phyloP scores from a whole-genome alignment of 2,797 vertebrate genomes.

The Esox lucius region DNA sequence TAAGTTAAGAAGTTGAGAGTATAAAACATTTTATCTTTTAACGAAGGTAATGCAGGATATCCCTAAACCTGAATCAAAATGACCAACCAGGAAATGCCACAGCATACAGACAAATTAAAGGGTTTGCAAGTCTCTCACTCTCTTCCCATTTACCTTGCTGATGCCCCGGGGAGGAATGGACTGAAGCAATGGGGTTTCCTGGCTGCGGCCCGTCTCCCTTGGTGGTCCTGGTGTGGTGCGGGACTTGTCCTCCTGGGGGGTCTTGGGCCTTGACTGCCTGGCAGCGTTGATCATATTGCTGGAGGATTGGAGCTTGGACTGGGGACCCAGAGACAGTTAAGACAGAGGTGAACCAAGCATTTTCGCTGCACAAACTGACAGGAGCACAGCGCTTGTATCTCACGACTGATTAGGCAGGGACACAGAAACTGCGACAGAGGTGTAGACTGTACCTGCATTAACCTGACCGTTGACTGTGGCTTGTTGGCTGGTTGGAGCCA shows the following conservation, averaged over 20 bases:
- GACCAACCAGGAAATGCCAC: background rate
- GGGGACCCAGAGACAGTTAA: background rate
- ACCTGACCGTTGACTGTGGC: slow-evolving; percentile 75
- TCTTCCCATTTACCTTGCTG: slow-evolving; percentile 63
- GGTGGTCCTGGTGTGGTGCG: slow-evolving; percentile 45
- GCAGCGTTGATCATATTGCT: slow-evolving; percentile 63
- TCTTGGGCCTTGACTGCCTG: slow-evolving; percentile 50
- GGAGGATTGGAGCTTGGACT: slow-evolving; percentile 47
- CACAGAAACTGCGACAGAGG: background rate
- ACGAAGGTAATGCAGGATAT: background rate
- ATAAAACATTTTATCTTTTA: background rate
- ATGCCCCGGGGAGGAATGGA: slow-evolving; percentile 71
- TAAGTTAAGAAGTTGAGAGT: background rate
- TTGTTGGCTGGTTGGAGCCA: slow-evolving; percentile 50
- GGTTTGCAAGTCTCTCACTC: background rate
- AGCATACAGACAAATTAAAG: background rate
- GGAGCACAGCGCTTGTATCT: background rate
- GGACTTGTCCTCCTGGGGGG: slow-evolving; percentile 45
- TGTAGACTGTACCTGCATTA: slow-evolving; percentile 71
- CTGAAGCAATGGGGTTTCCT: slow-evolving; percentile 68
- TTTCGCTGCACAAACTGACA: background rate
- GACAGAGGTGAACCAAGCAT: background rate
- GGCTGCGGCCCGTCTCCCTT: slow-evolving; percentile 54
- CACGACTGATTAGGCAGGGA: background rate
- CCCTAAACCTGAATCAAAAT: background rate